phyloP scores from a whole-genome alignment of 2,797 vertebrate genomes.

The Triplophysa yarkandensis region DNA sequence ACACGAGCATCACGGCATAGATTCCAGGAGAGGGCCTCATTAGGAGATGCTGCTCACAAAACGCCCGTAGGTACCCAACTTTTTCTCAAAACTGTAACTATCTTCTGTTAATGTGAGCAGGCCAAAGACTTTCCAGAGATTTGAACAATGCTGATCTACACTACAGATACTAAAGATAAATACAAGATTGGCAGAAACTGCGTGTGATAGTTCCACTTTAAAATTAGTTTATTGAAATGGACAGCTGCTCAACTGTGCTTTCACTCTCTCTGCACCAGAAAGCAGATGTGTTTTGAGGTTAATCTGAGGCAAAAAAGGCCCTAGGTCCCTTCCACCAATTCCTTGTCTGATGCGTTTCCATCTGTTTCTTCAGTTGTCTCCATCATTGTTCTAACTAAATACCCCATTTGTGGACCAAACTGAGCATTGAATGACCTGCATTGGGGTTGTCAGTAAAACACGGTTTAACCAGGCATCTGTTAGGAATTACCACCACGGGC shows the following conservation, averaged over 20 bases:
- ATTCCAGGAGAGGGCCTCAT: too few relatives aligned
- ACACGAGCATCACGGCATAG: too few relatives aligned
- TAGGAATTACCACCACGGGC: constrained; percentile 59
- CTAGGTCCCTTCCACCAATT: constrained; percentile 54
- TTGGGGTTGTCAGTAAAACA: constrained; percentile 31
- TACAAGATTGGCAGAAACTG: too few relatives aligned
- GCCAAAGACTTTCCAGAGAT: too few relatives aligned
- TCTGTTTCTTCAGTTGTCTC: constrained; percentile 57
- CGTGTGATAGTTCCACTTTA: constrained; percentile 15
- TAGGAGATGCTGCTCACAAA: too few relatives aligned
- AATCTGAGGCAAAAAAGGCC: constrained; percentile 62
- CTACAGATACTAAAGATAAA: too few relatives aligned
- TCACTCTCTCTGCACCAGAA: constrained; percentile 51
- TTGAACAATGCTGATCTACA: too few relatives aligned
- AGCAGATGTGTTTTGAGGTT: constrained; percentile 65
- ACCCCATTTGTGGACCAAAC: constrained; percentile 23
- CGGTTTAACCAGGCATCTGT: constrained; percentile 64
- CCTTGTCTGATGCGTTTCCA: constrained; percentile 59
- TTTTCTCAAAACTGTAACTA: too few relatives aligned
- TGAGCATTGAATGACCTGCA: constrained; percentile 38
- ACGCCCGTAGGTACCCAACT: too few relatives aligned
- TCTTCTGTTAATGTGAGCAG: too few relatives aligned
- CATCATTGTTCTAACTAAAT: constrained; percentile 22
- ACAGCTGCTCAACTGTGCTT: constrained; percentile 27
- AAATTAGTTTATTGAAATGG: constrained; percentile 35